These are phyloP conservation scores for Gadopsis bispinosus DNA, from an alignment of 2,797 vertebrate species.

Conservation along the genomic window DNA sequence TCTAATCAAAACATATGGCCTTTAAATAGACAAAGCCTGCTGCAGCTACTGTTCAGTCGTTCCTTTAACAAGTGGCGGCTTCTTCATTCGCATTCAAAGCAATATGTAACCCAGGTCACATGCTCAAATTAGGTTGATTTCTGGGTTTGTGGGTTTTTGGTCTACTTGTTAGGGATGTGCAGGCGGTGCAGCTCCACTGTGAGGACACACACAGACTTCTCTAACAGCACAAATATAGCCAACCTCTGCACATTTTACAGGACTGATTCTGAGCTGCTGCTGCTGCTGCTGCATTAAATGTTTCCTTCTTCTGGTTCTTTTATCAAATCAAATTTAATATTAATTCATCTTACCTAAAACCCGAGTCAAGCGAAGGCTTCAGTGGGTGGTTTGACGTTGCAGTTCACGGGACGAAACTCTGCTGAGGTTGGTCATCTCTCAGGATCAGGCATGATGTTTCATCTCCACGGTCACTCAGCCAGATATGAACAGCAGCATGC, in stretches of 20 bases:
- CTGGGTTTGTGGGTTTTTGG: neutral
- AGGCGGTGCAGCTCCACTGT: constrained; percentile 1
- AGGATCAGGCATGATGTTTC: constrained; percentile 39
- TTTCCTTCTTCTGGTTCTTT: neutral
- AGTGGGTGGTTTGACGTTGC: constrained; percentile 47
- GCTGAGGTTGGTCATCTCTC: constrained; percentile 49
- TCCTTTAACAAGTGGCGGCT: neutral
- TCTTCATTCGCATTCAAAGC: neutral
- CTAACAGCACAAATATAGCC: constrained; percentile 11
- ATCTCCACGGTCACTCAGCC: constrained; percentile 42
- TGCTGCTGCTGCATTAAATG: neutral
- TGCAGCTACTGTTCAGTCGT: neutral
- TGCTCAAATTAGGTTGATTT: neutral
- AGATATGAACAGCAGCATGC: constrained; percentile 27
- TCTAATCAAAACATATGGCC: constrained; percentile 14
- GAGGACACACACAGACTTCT: constrained; percentile 21
- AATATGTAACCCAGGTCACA: neutral
- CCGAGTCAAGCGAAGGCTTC: constrained; percentile 23
- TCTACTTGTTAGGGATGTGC: neutral
- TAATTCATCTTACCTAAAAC: constrained; percentile 53
- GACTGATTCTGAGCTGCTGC: constrained; percentile 3
- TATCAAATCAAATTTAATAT: neutral
- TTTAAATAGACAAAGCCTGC: constrained; percentile 9
- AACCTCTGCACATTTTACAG: neutral
- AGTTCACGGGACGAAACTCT: constrained; percentile 61